phyloP scores from a whole-genome alignment of 2,888 invertebrate species.

The Galeruca laticollis region DNA sequence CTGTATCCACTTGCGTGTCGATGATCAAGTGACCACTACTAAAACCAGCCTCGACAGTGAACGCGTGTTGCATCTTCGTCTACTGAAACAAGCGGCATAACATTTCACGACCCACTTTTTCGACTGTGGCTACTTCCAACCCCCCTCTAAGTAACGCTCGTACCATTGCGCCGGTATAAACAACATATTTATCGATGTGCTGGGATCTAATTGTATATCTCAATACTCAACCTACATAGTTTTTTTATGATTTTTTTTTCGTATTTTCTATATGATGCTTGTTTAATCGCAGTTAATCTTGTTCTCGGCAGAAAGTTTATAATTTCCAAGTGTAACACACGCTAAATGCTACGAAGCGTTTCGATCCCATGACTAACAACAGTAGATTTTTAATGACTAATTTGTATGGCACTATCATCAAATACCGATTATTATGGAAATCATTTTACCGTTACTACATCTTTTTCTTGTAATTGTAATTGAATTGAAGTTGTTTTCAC shows the following conservation, averaged over 20 bases:
- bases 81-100: no score
- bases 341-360: conserved; percentile 21
- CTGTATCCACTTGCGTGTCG: no score
- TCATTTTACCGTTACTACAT: conserved; percentile 33
- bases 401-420: conserved; percentile 31
- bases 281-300: conserved; percentile 2
- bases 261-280: not conserved
- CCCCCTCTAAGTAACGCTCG: no score
- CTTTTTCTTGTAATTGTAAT: conserved; percentile 17
- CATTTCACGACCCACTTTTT: no score
- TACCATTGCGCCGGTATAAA: no score
- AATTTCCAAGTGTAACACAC: conserved; percentile 17
- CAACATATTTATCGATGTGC: no score
- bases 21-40: no score
- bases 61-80: no score
- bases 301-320: conserved; percentile 3
- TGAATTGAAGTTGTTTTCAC: conserved; percentile 25
- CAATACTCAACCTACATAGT: no score
- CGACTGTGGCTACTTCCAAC: no score
- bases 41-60: no score
- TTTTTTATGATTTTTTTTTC: not conserved
- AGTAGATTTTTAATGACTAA: conserved; percentile 32
- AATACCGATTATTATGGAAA: conserved; percentile 35
- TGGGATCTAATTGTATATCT: no score
- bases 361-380: conserved; percentile 33